Conservation (phyloP, 1,140 invertebrate species). For the Leptonema lineaticorne region DNA sequence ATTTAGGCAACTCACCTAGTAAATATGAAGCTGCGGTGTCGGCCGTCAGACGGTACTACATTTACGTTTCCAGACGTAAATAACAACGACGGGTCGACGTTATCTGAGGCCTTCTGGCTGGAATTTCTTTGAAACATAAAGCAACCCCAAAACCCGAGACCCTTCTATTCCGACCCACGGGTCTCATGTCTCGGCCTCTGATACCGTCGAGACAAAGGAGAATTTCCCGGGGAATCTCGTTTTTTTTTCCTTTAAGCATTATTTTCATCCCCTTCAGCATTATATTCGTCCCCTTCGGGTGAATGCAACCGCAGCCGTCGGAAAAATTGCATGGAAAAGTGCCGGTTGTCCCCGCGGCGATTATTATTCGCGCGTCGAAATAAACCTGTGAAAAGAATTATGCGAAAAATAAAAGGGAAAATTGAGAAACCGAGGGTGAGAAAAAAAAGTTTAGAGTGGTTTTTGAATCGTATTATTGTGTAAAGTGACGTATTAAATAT, state of each 20-base stretch:
- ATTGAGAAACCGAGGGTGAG: too few species aligned
- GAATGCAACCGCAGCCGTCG: too few species aligned
- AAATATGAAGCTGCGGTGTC: not conserved
- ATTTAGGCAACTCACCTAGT: not conserved
- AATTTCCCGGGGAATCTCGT: not conserved
- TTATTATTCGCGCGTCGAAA: too few species aligned
- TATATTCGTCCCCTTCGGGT: not conserved
- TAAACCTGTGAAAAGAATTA: too few species aligned
- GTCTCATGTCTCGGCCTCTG: not conserved
- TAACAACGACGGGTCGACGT: slow-evolving; percentile 11
- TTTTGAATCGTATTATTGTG: not conserved
- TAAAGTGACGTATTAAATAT: not conserved
- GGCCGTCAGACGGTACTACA: not conserved
- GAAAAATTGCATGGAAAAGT: not conserved
- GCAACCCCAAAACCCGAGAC: slow-evolving; percentile 4
- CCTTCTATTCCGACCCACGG: not conserved
- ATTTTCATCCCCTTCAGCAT: not conserved
- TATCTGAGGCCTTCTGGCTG: not conserved
- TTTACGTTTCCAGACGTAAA: not conserved
- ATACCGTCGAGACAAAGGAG: not conserved
- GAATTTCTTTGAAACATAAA: slow-evolving; percentile 22
- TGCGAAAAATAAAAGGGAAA: too few species aligned
- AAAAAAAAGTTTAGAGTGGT: too few species aligned
- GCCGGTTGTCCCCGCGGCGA: not conserved
- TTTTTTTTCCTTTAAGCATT: too few species aligned